A percentile compares a stretch with the other conserved stretches of the same genome.
Conservation (phyloP, 2,797 vertebrate species). For the Coreius guichenoti region DNA sequence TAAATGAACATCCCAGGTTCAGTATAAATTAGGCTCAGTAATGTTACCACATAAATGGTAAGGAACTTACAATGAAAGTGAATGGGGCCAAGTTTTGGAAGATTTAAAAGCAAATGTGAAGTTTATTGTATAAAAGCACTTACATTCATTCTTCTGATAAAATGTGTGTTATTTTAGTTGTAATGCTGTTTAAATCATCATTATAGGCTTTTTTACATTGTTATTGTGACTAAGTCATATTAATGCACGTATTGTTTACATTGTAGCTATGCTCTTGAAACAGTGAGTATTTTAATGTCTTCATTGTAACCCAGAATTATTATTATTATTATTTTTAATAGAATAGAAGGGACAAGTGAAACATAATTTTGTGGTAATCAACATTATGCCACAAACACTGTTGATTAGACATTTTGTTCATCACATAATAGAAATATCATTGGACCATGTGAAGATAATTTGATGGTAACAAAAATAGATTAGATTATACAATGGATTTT, state of each 20-base stretch:
- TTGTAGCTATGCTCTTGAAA: neutral
- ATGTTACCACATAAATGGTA: neutral
- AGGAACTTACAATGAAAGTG: neutral
- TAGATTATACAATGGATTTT: too few relatives aligned
- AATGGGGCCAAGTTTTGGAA: neutral
- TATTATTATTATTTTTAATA: neutral
- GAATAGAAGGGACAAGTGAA: neutral
- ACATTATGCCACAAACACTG: neutral
- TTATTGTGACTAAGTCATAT: neutral
- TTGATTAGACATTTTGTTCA: neutral
- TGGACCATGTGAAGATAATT: neutral
- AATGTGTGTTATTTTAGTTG: neutral
- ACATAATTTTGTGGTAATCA: neutral
- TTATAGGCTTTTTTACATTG: neutral
- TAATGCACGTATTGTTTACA: neutral
- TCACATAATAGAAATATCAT: neutral
- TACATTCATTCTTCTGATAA: neutral
- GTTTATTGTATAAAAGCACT: neutral
- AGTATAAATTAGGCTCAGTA: neutral
- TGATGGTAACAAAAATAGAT: too few relatives aligned
- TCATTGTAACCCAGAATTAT: neutral
- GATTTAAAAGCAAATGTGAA: neutral
- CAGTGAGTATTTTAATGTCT: neutral
- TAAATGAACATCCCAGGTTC: neutral
- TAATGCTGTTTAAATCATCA: neutral